Percentiles rank a stretch among this genome's conserved stretches.
Evolutionary conservation across 2,888 invertebrate genomes (phyloP).

Genomic region (Chromoteleia sp.): DNA sequence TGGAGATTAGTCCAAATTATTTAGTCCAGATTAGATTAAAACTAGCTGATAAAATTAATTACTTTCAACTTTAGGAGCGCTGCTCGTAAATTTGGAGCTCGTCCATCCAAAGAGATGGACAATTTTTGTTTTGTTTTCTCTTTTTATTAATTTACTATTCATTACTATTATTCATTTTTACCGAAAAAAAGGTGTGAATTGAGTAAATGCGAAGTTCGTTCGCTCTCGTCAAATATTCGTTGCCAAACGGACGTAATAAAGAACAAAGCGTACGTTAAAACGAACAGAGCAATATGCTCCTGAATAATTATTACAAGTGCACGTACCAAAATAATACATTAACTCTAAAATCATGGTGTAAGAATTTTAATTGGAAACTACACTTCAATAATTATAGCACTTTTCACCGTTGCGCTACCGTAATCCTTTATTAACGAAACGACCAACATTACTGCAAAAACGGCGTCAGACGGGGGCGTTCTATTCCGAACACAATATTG

Average conservation of each 20-base stretch:
- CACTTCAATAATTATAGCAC: neutral
- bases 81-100: no score
- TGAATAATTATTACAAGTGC: neutral
- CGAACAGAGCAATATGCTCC: neutral
- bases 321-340: neutral
- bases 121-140: no score
- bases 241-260: neutral
- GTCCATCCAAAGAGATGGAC: no score
- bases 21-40: no score
- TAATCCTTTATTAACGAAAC: conserved; percentile 3
- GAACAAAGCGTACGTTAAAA: neutral
- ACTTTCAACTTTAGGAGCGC: no score
- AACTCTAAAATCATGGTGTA: neutral
- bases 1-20: no score
- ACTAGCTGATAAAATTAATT: no score
- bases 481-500: conserved; percentile 33
- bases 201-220: neutral
- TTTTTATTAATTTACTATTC: no score
- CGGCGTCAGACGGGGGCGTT: conserved; percentile 26
- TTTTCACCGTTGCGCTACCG: neutral
- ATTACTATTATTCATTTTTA: no score
- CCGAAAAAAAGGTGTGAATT: no score
- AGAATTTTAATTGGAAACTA: neutral
- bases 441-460: conserved; percentile 5
- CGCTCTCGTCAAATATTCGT: neutral